A percentile compares a stretch with the other conserved stretches of the same genome.
Conservation (phyloP, 1,140 invertebrate genomes). For the Neodiprion fabricii region DNA sequence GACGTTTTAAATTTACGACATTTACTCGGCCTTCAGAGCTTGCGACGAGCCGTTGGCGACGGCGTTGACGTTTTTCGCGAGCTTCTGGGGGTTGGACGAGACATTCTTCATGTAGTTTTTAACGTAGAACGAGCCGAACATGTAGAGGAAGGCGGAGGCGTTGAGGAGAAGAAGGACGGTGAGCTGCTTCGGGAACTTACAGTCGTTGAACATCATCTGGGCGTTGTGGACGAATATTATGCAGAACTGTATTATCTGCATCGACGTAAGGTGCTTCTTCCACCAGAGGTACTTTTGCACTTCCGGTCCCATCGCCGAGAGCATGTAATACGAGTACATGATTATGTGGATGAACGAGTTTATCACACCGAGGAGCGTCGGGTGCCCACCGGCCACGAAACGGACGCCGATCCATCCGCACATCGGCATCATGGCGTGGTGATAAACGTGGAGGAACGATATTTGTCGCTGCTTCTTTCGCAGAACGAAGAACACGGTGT, state of each 20-base stretch:
- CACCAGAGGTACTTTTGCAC: constrained; percentile 91
- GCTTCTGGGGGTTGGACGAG: constrained; percentile 35
- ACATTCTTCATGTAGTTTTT: constrained; percentile 69
- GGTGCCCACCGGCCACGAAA: constrained; percentile 80
- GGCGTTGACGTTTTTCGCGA: constrained; percentile 33
- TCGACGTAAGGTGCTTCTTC: constrained; percentile 87
- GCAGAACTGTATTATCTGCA: constrained; percentile 87
- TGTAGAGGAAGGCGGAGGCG: constrained; percentile 79
- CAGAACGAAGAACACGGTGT: constrained; percentile 83
- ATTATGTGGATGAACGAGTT: constrained; percentile 87
- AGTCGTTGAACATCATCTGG: constrained; percentile 68
- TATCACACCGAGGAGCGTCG: constrained; percentile 81
- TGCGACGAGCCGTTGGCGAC: neutral
- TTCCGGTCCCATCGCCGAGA: constrained; percentile 80
- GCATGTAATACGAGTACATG: constrained; percentile 87
- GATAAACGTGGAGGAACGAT: constrained; percentile 78
- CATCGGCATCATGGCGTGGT: constrained; percentile 76
- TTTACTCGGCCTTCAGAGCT: neutral
- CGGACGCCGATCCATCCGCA: constrained; percentile 86
- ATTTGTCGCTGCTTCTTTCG: constrained; percentile 81
- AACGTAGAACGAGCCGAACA: constrained; percentile 86
- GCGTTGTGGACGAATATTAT: constrained; percentile 77
- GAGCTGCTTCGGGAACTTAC: constrained; percentile 73
- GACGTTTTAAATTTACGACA: no score
- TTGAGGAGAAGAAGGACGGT: constrained; percentile 75